Conservation (phyloP, 2,797 vertebrate genomes). For the Sebastiscus tertius region DNA sequence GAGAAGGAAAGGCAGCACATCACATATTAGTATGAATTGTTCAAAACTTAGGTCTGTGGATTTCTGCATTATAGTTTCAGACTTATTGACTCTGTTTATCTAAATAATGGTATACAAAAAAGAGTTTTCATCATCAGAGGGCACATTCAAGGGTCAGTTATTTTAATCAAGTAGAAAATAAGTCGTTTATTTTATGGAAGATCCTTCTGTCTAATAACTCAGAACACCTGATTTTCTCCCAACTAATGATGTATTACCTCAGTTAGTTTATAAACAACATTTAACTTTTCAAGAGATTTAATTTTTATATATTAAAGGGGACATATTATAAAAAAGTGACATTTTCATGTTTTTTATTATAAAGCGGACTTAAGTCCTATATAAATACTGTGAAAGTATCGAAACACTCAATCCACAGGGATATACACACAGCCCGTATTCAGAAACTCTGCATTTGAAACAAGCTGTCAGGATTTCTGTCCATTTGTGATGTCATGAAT, state of each 20-base stretch:
- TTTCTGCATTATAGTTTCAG: neutral
- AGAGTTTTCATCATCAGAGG: neutral
- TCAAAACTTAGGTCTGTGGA: neutral
- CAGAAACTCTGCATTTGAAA: too few relatives aligned
- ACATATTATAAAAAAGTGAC: too few relatives aligned
- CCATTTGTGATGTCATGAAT: too few relatives aligned
- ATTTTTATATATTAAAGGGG: neutral
- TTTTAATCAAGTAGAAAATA: neutral
- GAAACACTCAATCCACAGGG: too few relatives aligned
- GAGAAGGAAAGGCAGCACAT: neutral
- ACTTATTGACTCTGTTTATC: neutral
- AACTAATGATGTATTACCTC: neutral
- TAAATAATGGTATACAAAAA: neutral
- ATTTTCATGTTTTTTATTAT: too few relatives aligned
- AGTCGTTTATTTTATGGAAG: neutral
- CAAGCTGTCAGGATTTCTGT: too few relatives aligned
- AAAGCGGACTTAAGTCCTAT: too few relatives aligned
- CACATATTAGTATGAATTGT: neutral
- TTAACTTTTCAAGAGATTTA: neutral
- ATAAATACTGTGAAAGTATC: too few relatives aligned
- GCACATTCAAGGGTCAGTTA: neutral
- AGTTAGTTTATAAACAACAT: neutral
- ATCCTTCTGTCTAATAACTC: neutral
- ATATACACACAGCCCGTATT: too few relatives aligned
- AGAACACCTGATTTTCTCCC: neutral